Conservation (phyloP, 1,140 invertebrate species). For the Macrobrachium nipponense region DNA sequence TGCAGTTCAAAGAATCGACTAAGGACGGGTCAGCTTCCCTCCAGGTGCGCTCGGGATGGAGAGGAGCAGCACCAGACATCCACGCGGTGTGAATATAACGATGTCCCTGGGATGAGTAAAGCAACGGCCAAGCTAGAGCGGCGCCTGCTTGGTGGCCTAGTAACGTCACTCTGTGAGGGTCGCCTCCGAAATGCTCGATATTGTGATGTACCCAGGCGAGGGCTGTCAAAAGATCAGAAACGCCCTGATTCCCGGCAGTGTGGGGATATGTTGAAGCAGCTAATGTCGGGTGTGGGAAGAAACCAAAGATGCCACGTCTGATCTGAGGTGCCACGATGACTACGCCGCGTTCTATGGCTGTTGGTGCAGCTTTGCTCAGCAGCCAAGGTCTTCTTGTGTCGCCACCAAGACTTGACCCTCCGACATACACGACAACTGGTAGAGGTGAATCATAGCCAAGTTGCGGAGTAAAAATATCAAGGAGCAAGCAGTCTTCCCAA, state of each 20-base stretch:
- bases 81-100: constrained; percentile 65
- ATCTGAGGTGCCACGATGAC: constrained; percentile 88
- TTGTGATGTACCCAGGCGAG: constrained; percentile 83
- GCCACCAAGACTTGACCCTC: constrained; percentile 80
- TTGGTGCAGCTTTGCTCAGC: constrained; percentile 70
- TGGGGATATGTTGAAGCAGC: constrained; percentile 77
- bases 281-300: constrained; percentile 79
- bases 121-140: constrained; percentile 79
- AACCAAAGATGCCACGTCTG: constrained; percentile 80
- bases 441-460: constrained; percentile 76
- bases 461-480: constrained; percentile 75
- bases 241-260: constrained; percentile 87
- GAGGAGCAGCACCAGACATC: constrained; percentile 64
- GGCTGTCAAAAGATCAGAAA: constrained; percentile 82
- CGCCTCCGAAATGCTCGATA: constrained; percentile 85
- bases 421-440: constrained; percentile 85
- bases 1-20: constrained; percentile 47
- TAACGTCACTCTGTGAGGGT: constrained; percentile 79
- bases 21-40: constrained; percentile 43
- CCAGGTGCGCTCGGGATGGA: constrained; percentile 51
- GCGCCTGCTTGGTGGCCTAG: constrained; percentile 84
- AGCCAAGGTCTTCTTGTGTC: constrained; percentile 67
- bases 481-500: constrained; percentile 82
- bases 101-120: constrained; percentile 71
- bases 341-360: constrained; percentile 80